phyloP scores from a whole-genome alignment of 2,113 vertebrate species.

The Lagopus leucura region DNA sequence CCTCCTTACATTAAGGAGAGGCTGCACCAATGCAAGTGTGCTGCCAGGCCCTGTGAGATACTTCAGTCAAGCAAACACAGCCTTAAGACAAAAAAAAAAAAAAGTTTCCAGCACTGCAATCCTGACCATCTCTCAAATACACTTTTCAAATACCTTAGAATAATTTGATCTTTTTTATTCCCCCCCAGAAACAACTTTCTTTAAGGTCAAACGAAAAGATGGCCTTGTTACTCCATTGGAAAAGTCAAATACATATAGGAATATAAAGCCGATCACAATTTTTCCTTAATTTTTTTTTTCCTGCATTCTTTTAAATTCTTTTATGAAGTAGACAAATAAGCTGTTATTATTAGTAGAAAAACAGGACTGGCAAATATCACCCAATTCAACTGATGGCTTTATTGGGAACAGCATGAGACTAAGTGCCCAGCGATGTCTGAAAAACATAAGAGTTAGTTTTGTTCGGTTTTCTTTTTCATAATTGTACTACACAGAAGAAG shows the following conservation, averaged over 20 bases:
- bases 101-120: not conserved
- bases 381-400: fast-evolving
- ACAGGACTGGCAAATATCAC: not conserved
- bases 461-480: conserved; percentile 22
- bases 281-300: not conserved
- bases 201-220: not conserved
- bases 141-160: not conserved
- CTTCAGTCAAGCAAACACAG: not conserved
- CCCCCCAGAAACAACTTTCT: not conserved
- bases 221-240: not conserved
- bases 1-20: not conserved
- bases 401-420: not conserved
- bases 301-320: not conserved
- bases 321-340: not conserved
- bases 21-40: not conserved
- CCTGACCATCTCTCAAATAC: not conserved
- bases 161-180: not conserved
- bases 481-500: conserved; percentile 38
- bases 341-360: not conserved
- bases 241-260: not conserved
- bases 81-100: not conserved
- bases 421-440: not conserved
- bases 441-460: not conserved
- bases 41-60: not conserved
- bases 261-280: not conserved